These are phyloP conservation scores for Rhodinocichla rosea DNA, from an alignment of 2,113 vertebrate species.

Conservation along the genomic window DNA sequence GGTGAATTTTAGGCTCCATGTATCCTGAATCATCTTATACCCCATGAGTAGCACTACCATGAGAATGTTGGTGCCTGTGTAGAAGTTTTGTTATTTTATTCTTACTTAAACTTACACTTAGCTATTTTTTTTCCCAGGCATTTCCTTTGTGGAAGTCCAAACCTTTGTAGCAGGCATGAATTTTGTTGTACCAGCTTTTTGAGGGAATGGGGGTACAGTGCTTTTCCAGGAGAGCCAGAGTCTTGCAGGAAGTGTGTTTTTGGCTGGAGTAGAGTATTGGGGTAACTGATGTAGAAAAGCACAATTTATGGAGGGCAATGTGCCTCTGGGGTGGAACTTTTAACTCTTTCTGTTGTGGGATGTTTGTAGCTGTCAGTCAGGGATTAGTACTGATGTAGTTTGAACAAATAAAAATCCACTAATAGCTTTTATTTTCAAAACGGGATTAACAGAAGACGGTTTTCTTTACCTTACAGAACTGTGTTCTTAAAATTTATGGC, in stretches of 20 bases:
- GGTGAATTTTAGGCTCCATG: neutral
- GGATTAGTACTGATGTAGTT: neutral
- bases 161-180: neutral
- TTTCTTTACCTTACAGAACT: neutral
- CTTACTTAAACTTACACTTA: neutral
- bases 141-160: neutral
- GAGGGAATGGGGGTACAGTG: neutral
- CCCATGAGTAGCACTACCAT: neutral
- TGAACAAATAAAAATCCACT: neutral
- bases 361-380: neutral
- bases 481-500: neutral
- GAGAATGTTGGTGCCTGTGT: neutral
- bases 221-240: neutral
- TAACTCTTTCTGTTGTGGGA: neutral
- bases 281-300: neutral
- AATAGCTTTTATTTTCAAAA: neutral
- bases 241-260: neutral
- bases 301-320: neutral
- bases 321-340: neutral
- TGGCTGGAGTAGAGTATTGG: neutral
- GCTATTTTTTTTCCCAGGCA: accelerated
- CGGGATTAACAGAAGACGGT: neutral
- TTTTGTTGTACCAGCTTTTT: neutral
- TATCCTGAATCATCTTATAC: neutral
- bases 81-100: neutral